A percentile compares a stretch with the other conserved stretches of the same genome.
Conservation (phyloP, 37 sponge, comb jelly and placozoan species). For the Theonella swinhoei region DNA sequence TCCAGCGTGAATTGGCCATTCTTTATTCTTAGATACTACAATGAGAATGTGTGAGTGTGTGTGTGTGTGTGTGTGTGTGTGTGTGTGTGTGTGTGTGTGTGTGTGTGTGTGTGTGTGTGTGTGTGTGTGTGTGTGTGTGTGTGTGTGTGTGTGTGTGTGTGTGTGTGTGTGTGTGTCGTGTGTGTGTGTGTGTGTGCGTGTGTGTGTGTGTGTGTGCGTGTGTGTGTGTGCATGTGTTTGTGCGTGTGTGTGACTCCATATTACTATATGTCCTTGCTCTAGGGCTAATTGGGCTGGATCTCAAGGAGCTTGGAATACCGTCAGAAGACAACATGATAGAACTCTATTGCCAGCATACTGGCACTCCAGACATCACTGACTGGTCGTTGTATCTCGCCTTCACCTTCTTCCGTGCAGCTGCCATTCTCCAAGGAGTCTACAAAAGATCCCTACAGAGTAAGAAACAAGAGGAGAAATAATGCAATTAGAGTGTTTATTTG, state of each 20-base stretch:
- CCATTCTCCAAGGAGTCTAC: conserved; percentile 84
- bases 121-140: too few relatives aligned
- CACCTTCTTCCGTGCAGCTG: conserved; percentile 78
- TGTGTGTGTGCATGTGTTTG: too few relatives aligned
- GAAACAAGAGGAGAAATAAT: neutral
- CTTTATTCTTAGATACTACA: too few relatives aligned
- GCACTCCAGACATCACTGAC: conserved; percentile 32
- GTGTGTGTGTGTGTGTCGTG: neutral
- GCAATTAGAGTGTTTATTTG: neutral
- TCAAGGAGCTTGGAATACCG: conserved; percentile 59
- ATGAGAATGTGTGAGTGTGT: too few relatives aligned
- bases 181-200: too few relatives aligned
- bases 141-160: neutral
- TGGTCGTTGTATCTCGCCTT: conserved; percentile 80
- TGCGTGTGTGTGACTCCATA: too few relatives aligned
- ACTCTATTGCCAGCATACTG: conserved; percentile 54
- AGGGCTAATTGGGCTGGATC: conserved; percentile 58
- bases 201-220: too few relatives aligned
- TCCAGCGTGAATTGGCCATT: too few relatives aligned
- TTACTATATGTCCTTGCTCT: neutral
- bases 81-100: too few relatives aligned
- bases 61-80: too few relatives aligned
- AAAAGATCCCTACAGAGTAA: conserved; percentile 68
- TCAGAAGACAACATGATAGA: conserved; percentile 56
- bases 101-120: too few relatives aligned